phyloP scores from a whole-genome alignment of 2,888 invertebrate genomes.

The Brachyptera risi region DNA sequence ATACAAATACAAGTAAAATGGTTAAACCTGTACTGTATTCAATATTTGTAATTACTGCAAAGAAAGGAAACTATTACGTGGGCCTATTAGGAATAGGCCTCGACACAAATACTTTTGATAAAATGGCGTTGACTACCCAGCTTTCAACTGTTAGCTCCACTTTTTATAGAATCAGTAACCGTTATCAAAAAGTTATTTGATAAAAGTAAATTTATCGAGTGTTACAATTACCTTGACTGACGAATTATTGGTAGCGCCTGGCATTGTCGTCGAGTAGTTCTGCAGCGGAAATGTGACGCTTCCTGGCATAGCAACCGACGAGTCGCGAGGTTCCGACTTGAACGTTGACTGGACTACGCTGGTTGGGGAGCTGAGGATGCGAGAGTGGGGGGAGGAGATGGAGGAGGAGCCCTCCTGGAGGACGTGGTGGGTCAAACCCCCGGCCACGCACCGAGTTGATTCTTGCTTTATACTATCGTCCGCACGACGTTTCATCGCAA shows the following conservation, averaged over 20 bases:
- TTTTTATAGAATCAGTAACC: no score
- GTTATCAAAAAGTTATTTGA: no score
- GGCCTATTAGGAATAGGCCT: no score
- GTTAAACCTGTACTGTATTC: no score
- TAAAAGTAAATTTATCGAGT: no score
- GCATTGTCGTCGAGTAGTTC: conserved; percentile 32
- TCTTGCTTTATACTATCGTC: conserved; percentile 48
- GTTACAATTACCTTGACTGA: conserved; percentile 43
- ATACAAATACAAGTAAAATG: no score
- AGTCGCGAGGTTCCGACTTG: conserved; percentile 41
- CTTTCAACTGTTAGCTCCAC: no score
- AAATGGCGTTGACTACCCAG: no score
- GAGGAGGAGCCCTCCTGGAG: background rate
- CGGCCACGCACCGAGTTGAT: background rate
- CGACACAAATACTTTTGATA: no score
- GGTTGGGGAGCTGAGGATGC: conserved; percentile 32
- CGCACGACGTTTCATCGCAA: conserved; percentile 61
- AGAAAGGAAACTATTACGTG: no score
- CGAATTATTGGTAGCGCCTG: conserved; percentile 40
- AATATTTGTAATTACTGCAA: no score
- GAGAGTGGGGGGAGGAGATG: conserved; percentile 35
- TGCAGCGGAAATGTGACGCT: conserved; percentile 44
- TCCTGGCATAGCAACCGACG: conserved; percentile 43
- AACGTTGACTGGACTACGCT: conserved; percentile 51
- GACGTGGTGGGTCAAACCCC: background rate